A percentile compares a stretch with the other conserved stretches of the same genome.
These are phyloP conservation scores for Pomatorhinus ruficollis DNA, from an alignment of 2,113 vertebrate genomes.

Conservation along the genomic window DNA sequence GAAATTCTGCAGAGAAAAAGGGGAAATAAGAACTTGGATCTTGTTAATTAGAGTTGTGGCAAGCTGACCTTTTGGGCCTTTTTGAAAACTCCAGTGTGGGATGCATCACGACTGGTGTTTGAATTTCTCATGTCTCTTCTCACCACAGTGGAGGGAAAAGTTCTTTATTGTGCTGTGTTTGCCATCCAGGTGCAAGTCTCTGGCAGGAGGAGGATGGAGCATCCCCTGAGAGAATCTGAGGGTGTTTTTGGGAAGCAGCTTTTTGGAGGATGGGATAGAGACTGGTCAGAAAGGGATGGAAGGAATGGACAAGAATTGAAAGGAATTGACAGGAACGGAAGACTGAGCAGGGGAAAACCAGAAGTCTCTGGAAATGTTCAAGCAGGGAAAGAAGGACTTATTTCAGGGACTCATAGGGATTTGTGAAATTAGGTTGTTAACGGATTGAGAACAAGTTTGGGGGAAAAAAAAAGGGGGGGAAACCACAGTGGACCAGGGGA, in stretches of 20 bases:
- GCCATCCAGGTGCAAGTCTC: neutral
- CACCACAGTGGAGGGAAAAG: accelerated
- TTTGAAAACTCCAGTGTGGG: neutral
- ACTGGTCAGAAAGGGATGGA: neutral
- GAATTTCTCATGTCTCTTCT: neutral
- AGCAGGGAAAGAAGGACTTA: neutral
- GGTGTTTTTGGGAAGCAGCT: accelerated
- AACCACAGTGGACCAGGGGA: neutral
- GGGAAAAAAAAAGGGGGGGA: neutral
- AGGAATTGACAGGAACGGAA: neutral
- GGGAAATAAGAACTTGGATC: neutral
- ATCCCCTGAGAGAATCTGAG: neutral
- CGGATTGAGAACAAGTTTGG: neutral
- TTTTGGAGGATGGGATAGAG: neutral
- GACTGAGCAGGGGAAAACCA: neutral
- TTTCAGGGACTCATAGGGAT: neutral
- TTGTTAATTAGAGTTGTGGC: neutral
- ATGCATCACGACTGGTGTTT: accelerated
- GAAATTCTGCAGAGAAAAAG: neutral
- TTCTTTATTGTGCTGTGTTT: neutral
- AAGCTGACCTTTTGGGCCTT: neutral
- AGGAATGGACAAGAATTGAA: no score
- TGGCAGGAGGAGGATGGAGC: neutral
- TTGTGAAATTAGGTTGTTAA: neutral
- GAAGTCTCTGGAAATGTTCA: neutral